phyloP scores from a whole-genome alignment of 2,888 invertebrate species.

The Melanostoma mellinum region DNA sequence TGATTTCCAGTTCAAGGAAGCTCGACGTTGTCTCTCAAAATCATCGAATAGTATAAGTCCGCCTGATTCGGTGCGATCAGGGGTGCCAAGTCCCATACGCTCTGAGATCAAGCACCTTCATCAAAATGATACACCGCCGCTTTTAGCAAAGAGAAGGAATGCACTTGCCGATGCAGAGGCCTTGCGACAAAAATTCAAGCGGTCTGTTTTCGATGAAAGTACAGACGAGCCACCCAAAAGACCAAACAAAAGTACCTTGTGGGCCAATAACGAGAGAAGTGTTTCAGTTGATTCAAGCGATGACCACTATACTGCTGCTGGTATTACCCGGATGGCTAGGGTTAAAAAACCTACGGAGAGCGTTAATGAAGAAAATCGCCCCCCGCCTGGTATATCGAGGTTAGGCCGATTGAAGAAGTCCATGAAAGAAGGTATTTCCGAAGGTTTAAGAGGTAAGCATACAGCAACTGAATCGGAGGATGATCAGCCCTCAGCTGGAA shows the following conservation, averaged over 20 bases:
- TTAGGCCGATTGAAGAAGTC: slow-evolving; percentile 36
- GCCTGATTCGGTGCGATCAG: slow-evolving; percentile 63
- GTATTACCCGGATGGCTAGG: slow-evolving; percentile 2
- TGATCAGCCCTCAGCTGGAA: neutral
- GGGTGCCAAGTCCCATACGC: slow-evolving; percentile 63
- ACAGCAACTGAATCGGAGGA: neutral
- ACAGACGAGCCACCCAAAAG: slow-evolving; percentile 71
- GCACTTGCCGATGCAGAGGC: slow-evolving; percentile 76
- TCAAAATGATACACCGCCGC: slow-evolving; percentile 36
- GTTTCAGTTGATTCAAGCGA: neutral
- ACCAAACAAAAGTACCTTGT: slow-evolving; percentile 64
- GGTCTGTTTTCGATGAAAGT: slow-evolving; percentile 68
- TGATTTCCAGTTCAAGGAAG: slow-evolving; percentile 76
- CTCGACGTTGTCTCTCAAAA: slow-evolving; percentile 74
- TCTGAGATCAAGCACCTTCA: slow-evolving; percentile 50
- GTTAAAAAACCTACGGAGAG: neutral
- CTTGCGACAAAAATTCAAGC: slow-evolving; percentile 69
- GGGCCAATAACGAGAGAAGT: slow-evolving; percentile 47
- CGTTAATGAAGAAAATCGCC: neutral
- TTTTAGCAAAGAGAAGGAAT: slow-evolving; percentile 49
- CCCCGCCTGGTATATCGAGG: slow-evolving; percentile 21
- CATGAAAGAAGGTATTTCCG: slow-evolving; percentile 9
- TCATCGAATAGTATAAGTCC: slow-evolving; percentile 73
- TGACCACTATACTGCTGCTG: neutral
- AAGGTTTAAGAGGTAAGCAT: neutral